Evolutionary conservation across 37 sponge, comb jelly and placozoan genomes (phyloP).

Genomic region (Oopsacas minuta): DNA sequence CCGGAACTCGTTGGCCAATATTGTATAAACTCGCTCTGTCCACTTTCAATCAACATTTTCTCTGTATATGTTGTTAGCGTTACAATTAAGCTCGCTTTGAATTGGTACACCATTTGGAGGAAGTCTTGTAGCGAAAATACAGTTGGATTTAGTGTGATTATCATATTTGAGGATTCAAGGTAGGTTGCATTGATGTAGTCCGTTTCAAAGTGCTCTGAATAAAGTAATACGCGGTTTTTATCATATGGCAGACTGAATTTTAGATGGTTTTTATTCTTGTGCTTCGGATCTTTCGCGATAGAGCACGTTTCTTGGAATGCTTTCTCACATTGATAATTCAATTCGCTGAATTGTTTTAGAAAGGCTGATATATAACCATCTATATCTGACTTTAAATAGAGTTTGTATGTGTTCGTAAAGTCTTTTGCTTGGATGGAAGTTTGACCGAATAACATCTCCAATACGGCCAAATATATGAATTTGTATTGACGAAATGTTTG

Average conservation of each 20-base stretch:
- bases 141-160: not conserved
- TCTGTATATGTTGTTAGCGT: not conserved
- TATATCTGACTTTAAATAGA: not conserved
- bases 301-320: not conserved
- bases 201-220: not conserved
- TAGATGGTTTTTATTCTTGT: not conserved
- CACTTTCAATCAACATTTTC: not conserved
- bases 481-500: not conserved
- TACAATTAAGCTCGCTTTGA: not conserved
- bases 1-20: not conserved
- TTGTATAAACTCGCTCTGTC: not conserved
- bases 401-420: not conserved
- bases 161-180: not conserved
- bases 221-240: not conserved
- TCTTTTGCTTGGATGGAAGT: not conserved
- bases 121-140: not conserved
- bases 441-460: not conserved
- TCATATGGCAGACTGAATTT: not conserved
- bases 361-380: not conserved
- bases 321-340: not conserved
- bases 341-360: not conserved
- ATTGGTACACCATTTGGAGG: not conserved
- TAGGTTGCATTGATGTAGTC: not conserved
- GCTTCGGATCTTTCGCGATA: not conserved
- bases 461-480: not conserved